These are phyloP conservation scores for Panopea generosa DNA, from an alignment of 2,888 invertebrate genomes.

Conservation along the genomic window DNA sequence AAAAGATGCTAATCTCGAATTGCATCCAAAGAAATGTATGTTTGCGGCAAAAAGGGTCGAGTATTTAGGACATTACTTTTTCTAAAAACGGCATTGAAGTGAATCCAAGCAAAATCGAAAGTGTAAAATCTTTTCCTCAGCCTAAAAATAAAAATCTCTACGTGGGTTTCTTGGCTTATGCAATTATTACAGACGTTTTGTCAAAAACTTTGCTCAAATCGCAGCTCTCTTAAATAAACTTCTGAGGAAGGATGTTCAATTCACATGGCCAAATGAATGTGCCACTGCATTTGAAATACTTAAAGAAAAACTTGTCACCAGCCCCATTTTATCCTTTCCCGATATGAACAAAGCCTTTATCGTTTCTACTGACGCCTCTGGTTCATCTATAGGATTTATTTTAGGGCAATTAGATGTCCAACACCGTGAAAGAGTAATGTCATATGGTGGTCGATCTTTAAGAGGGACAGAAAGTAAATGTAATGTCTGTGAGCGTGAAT, in stretches of 20 bases:
- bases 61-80: slow-evolving; percentile 44
- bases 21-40: slow-evolving; percentile 44
- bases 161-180: slow-evolving; percentile 47
- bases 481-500: slow-evolving; percentile 58
- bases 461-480: slow-evolving; percentile 53
- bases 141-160: slow-evolving; percentile 35
- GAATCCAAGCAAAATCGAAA: slow-evolving; percentile 34
- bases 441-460: slow-evolving; percentile 59
- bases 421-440: slow-evolving; percentile 49
- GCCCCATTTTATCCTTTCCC: slow-evolving; percentile 58
- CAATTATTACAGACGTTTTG: slow-evolving; percentile 58
- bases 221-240: slow-evolving; percentile 53
- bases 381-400: slow-evolving; percentile 41
- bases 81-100: slow-evolving; percentile 46
- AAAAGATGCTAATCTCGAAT: slow-evolving; percentile 35
- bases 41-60: slow-evolving; percentile 29
- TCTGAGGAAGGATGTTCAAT: slow-evolving; percentile 39
- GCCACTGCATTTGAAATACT: slow-evolving; percentile 25
- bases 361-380: slow-evolving; percentile 54
- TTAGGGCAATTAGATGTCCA: slow-evolving; percentile 43
- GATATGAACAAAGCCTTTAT: slow-evolving; percentile 39
- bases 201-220: slow-evolving; percentile 50
- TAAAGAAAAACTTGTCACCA: slow-evolving; percentile 31
- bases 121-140: slow-evolving; percentile 30
- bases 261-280: slow-evolving; percentile 46